Conservation (phyloP, 2,113 vertebrate genomes). For the Coreoperca whiteheadi region DNA sequence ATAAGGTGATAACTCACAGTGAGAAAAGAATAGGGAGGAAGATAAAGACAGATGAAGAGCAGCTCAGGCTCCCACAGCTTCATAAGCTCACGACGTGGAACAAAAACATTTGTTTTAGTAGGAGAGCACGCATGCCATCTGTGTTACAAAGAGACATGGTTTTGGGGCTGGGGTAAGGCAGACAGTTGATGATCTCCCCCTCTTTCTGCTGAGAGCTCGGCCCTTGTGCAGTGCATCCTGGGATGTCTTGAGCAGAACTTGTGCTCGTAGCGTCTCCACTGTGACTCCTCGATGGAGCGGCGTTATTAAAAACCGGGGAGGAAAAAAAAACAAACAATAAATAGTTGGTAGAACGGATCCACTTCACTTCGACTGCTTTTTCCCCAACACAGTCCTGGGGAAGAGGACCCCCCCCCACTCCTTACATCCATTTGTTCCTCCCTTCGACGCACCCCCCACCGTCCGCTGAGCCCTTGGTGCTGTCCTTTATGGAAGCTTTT, state of each 20-base stretch:
- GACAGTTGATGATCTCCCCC: slow-evolving; percentile 45
- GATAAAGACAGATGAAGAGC: slow-evolving; percentile 9
- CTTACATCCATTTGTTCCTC: slow-evolving; percentile 22
- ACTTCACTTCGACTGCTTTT: slow-evolving; percentile 13
- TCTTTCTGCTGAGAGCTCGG: slow-evolving; percentile 30
- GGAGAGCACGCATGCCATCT: slow-evolving; percentile 32
- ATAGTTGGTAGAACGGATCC: slow-evolving; percentile 33
- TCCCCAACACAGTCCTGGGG: slow-evolving; percentile 25
- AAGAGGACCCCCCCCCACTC: not conserved
- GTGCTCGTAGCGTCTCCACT: slow-evolving; percentile 48
- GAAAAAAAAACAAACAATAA: slow-evolving; percentile 50
- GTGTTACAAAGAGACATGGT: slow-evolving; percentile 43
- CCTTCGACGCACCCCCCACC: not conserved
- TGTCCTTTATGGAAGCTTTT: slow-evolving; percentile 52
- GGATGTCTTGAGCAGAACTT: slow-evolving; percentile 62
- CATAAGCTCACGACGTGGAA: not conserved
- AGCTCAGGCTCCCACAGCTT: slow-evolving; percentile 30
- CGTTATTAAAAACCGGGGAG: slow-evolving; percentile 12
- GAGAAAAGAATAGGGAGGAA: slow-evolving; percentile 49
- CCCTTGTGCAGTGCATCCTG: slow-evolving; percentile 62
- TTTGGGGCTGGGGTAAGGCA: not conserved
- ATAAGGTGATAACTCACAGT: slow-evolving; percentile 76
- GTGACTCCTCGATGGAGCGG: slow-evolving; percentile 12
- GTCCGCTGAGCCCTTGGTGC: slow-evolving; percentile 33
- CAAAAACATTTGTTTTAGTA: slow-evolving; percentile 7